Conservation (phyloP, 1,140 invertebrate genomes). For the Euwallacea similis region DNA sequence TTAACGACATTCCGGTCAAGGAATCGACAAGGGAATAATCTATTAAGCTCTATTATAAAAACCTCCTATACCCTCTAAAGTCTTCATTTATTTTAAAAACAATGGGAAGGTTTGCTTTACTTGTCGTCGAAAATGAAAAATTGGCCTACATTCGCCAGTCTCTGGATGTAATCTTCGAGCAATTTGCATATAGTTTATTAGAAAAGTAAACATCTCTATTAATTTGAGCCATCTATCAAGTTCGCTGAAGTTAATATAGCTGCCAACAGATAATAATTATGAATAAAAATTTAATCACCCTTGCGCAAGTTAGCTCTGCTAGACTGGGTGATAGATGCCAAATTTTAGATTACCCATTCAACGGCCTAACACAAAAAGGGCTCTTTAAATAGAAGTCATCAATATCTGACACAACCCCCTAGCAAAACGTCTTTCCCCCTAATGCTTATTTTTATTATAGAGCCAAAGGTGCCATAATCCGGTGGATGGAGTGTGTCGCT, state of each 20-base stretch:
- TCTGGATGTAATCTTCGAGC: no score
- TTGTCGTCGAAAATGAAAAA: no score
- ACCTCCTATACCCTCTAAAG: no score
- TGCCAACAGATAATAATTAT: no score
- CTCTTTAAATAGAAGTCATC: slow-evolving; percentile 1
- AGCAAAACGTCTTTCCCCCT: slow-evolving; percentile 27
- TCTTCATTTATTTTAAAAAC: no score
- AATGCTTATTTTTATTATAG: slow-evolving; percentile 22
- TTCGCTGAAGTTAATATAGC: no score
- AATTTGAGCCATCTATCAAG: no score
- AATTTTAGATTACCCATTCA: background rate
- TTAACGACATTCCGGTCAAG: slow-evolving; percentile 16
- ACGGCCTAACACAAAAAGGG: background rate
- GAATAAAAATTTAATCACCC: no score
- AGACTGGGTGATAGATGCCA: background rate
- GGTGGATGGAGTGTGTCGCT: slow-evolving; percentile 16
- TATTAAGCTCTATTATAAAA: background rate
- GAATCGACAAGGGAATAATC: slow-evolving; percentile 5
- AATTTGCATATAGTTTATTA: no score
- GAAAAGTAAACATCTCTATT: no score
- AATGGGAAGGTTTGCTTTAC: no score
- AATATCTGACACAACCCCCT: slow-evolving; percentile 3
- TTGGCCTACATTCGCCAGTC: no score
- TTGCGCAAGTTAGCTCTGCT: background rate
- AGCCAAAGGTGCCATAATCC: slow-evolving; percentile 19